Conservation (phyloP, 2,113 vertebrate species). For the Natator depressus region DNA sequence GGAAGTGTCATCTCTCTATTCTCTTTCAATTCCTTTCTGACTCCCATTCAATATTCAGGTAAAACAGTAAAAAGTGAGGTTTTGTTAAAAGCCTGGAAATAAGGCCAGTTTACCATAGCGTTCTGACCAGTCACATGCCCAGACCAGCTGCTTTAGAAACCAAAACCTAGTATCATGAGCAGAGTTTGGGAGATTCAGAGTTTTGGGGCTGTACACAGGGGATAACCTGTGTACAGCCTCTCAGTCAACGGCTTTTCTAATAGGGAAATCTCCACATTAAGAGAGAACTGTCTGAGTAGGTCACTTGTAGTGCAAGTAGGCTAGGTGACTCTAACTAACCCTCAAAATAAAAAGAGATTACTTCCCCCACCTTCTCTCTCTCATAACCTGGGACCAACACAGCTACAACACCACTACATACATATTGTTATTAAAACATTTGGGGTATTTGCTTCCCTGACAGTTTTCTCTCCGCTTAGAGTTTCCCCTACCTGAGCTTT, state of each 20-base stretch:
- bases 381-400: not conserved
- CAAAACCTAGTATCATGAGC: not conserved
- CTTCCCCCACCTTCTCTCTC: not conserved
- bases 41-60: not conserved
- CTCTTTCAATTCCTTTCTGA: not conserved
- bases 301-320: not conserved
- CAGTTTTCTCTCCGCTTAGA: slow-evolving; percentile 53
- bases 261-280: not conserved
- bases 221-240: slow-evolving; percentile 3
- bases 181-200: not conserved
- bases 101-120: not conserved
- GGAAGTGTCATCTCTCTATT: not conserved
- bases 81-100: not conserved
- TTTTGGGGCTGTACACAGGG: no score
- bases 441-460: slow-evolving; percentile 30
- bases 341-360: not conserved
- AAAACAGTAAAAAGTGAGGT: not conserved
- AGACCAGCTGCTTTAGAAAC: not conserved
- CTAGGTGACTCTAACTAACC: not conserved
- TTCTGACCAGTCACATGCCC: not conserved
- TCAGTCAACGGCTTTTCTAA: slow-evolving; percentile 23
- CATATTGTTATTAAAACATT: not conserved
- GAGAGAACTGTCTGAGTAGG: not conserved
- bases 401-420: not conserved
- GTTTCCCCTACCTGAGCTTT: slow-evolving; percentile 38